phyloP scores from a whole-genome alignment of 2,113 vertebrate genomes.

The Aldabrachelys gigantea region DNA sequence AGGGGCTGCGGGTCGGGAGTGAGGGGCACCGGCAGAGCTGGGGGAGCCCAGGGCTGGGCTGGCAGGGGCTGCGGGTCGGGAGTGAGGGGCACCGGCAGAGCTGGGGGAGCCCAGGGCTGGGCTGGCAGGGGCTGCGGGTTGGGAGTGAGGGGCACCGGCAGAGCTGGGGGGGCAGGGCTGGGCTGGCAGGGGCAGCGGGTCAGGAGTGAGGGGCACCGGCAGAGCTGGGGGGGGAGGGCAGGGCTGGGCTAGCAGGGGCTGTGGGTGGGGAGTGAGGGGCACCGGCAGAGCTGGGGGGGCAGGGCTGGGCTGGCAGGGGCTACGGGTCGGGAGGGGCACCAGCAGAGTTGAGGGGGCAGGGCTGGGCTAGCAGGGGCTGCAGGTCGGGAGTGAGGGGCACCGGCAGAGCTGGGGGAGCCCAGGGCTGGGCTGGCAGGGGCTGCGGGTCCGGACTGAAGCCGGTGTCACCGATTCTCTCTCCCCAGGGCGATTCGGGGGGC shows the following conservation, averaged over 20 bases:
- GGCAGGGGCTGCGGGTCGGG: too few relatives aligned
- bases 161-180: too few relatives aligned
- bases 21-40: neutral
- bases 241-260: too few relatives aligned
- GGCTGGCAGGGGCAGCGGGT: neutral
- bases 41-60: neutral
- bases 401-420: too few relatives aligned
- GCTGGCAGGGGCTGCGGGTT: neutral
- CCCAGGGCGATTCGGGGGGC: constrained; percentile 88
- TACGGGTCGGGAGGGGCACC: constrained; percentile 34
- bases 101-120: too few relatives aligned
- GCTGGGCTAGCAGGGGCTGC: constrained; percentile 69
- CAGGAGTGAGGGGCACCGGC: neutral
- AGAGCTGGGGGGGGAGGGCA: too few relatives aligned
- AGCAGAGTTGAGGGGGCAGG: constrained; percentile 76
- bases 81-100: neutral
- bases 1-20: too few relatives aligned
- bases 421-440: too few relatives aligned
- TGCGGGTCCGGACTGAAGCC: too few relatives aligned
- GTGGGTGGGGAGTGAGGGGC: too few relatives aligned
- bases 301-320: constrained; percentile 59
- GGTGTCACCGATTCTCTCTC: neutral
- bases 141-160: neutral
- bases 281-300: constrained; percentile 15
- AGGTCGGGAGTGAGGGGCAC: neutral